Base-by-base conservation (phyloP, 2,888 invertebrate species). In the Rhodophaea formosa region DNA sequence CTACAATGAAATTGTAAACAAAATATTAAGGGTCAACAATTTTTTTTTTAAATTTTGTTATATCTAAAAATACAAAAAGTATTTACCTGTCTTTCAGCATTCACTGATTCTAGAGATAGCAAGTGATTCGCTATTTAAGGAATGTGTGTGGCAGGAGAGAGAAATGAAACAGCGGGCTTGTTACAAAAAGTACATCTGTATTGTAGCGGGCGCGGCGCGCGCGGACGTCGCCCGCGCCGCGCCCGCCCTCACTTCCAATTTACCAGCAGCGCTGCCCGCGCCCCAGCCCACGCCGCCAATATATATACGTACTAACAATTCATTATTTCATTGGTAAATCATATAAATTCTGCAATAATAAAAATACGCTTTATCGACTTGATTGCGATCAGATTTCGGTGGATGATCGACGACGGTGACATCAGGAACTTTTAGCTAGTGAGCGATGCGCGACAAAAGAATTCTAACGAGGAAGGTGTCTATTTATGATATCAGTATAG, bases 121-220 rank as follows among this genome's bases (percentile, higher is more conserved):
- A 23, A 23, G 23, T 23, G 5, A 23, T 5, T 23, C 23, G 5
- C 23, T 3, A 5, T 23, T 23, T 23, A 5, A 23, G 23, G 23
- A 3, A 23, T 23, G 23, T 23, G 23, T 23, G 23, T 23, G 23
- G 23, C 3, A n/a, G n/a, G 23, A 10, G 17, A 7, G 32, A 30
- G 51, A 71, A 79, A 78, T 80, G 67, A 84, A 84, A 84, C 72
- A 57, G 72, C 49, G 42, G 51, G 58, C 53, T 61, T 83, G 80
- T 82, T 84, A 83, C 77, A 82, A 84, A 84, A 84, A 81, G 82
- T 84, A 82, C 79, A 75, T 84, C 78, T 84, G 81, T 84, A 84
- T 82, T 83, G 75, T 60, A 80, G 80, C 79, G 71, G 69, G 72
- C 59, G 56, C 56, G 15, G 54, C 59, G 56, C 59, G 45, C 43